phyloP scores from a whole-genome alignment of 1,140 invertebrate genomes.

The Delia radicum region DNA sequence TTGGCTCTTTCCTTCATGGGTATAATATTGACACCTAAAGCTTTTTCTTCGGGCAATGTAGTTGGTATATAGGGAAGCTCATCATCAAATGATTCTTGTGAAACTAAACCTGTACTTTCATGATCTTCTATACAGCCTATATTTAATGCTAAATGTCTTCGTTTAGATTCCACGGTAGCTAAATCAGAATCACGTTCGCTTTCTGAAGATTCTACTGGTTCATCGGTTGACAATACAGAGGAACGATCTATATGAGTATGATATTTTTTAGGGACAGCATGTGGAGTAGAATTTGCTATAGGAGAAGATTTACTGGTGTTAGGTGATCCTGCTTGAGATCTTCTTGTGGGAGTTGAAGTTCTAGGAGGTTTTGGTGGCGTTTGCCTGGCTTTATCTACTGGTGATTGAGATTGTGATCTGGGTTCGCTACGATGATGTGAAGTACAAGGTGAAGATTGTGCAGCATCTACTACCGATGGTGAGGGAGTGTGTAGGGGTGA shows the following conservation, averaged over 20 bases:
- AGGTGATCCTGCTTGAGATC: constrained; percentile 35
- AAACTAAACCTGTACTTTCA: constrained; percentile 74
- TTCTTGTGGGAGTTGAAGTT: constrained; percentile 32
- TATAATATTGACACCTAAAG: constrained; percentile 75
- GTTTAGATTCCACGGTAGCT: constrained; percentile 43
- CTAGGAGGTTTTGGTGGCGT: constrained; percentile 31
- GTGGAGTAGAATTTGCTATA: background rate
- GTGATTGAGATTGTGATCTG: constrained; percentile 31
- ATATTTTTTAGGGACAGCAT: background rate
- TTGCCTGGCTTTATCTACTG: constrained; percentile 25
- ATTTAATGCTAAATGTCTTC: constrained; percentile 48
- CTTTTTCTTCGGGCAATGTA: constrained; percentile 78
- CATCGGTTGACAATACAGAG: constrained; percentile 53
- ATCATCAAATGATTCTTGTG: constrained; percentile 82
- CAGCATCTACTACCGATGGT: background rate
- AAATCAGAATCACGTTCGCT: constrained; percentile 72
- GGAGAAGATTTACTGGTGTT: constrained; percentile 4
- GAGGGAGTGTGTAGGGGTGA: constrained; percentile 28
- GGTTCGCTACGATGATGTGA: background rate
- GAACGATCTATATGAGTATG: constrained; percentile 31
- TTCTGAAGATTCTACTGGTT: constrained; percentile 72
- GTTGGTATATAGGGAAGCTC: constrained; percentile 85
- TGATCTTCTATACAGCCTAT: constrained; percentile 58
- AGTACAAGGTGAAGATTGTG: constrained; percentile 13
- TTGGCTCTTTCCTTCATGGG: constrained; percentile 75